phyloP scores from a whole-genome alignment of 2,797 vertebrate species.

The Spizella passerina region DNA sequence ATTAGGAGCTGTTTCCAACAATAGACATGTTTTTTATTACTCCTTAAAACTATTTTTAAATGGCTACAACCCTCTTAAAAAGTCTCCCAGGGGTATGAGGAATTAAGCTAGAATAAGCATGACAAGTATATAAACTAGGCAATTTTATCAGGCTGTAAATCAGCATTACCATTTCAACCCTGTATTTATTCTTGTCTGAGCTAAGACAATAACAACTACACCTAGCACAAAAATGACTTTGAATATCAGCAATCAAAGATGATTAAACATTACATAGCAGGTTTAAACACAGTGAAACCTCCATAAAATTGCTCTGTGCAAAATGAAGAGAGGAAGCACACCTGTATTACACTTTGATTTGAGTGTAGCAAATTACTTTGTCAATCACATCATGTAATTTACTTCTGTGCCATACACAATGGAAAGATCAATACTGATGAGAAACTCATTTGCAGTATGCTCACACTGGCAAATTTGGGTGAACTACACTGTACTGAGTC shows the following conservation, averaged over 20 bases:
- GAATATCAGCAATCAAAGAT: constrained; percentile 69
- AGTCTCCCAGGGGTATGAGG: constrained; percentile 42
- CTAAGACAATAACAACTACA: constrained; percentile 61
- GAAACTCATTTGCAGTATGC: background rate
- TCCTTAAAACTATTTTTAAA: constrained; percentile 70
- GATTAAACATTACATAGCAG: constrained; percentile 57
- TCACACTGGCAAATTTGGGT: background rate
- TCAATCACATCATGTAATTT: constrained; percentile 39
- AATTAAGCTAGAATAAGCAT: constrained; percentile 67
- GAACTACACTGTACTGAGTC: background rate
- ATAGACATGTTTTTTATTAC: constrained; percentile 49
- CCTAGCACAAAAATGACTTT: constrained; percentile 55
- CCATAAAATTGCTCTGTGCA: constrained; percentile 23
- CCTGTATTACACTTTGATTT: constrained; percentile 23
- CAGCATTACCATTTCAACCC: constrained; percentile 28
- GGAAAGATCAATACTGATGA: constrained; percentile 53
- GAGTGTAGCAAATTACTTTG: constrained; percentile 43
- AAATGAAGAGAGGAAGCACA: constrained; percentile 41
- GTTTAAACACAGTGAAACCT: constrained; percentile 29
- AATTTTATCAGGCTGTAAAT: constrained; percentile 62
- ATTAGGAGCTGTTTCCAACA: constrained; percentile 57
- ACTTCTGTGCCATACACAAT: constrained; percentile 20
- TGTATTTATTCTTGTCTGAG: constrained; percentile 60
- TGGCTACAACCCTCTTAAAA: constrained; percentile 61
- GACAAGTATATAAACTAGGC: constrained; percentile 59